A percentile compares a stretch with the other conserved stretches of the same genome.
These are phyloP conservation scores for Alectura lathami DNA, from an alignment of 2,113 vertebrate species.

Conservation along the genomic window DNA sequence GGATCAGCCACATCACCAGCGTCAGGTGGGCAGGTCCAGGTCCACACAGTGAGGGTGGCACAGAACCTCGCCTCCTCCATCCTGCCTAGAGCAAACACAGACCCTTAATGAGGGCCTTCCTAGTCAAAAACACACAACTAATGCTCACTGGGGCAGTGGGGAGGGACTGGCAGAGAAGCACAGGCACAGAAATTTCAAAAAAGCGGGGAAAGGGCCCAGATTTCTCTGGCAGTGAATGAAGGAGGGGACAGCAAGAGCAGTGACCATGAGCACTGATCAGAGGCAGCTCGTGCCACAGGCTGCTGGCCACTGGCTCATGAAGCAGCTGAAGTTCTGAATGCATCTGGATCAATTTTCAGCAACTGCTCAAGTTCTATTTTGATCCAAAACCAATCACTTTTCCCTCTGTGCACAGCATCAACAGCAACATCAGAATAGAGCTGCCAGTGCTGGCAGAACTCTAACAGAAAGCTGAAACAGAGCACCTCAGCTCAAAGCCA, in stretches of 20 bases:
- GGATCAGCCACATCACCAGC: background rate
- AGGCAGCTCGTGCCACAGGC: background rate
- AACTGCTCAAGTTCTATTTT: background rate
- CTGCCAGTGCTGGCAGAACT: background rate
- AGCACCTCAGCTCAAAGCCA: background rate
- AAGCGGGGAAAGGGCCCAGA: background rate
- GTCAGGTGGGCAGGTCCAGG: background rate
- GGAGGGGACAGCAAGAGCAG: accelerated
- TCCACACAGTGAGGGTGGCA: background rate
- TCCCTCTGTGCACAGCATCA: background rate
- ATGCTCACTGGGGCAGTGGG: background rate
- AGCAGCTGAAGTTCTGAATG: background rate
- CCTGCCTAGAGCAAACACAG: background rate
- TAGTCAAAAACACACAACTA: background rate
- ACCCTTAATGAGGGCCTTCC: background rate
- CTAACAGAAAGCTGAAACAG: background rate
- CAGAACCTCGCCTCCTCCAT: background rate
- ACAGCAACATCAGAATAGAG: background rate
- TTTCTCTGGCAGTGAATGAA: background rate
- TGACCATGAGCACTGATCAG: background rate
- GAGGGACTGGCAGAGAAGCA: background rate
- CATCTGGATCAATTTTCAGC: background rate
- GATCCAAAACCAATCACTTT: background rate
- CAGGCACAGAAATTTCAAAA: background rate
- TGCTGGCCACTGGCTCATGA: background rate